Percentiles rank a stretch among this genome's conserved stretches.
Conservation (phyloP, 1,140 invertebrate genomes). For the Sesamia nonagrioides region DNA sequence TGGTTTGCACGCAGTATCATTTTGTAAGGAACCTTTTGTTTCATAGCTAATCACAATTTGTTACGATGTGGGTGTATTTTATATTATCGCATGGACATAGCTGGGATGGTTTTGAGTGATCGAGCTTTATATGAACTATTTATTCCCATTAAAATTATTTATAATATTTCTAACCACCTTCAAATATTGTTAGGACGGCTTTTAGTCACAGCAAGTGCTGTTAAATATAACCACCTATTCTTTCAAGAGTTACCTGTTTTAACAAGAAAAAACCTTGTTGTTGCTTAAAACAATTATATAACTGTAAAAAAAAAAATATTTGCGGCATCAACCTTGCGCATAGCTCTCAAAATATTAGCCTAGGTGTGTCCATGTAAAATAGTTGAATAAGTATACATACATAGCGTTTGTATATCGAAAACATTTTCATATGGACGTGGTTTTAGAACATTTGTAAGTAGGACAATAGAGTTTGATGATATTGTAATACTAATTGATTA, state of each 20-base stretch:
- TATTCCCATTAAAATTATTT: no score
- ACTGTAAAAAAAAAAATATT: no score
- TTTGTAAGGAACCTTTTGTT: conserved; percentile 50
- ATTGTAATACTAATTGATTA: conserved; percentile 65
- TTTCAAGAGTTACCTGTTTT: not conserved
- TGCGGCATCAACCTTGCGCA: no score
- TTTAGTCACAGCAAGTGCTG: no score
- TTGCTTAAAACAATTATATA: not conserved
- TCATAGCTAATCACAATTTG: conserved; percentile 74
- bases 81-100: conserved; percentile 58
- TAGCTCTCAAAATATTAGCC: not conserved
- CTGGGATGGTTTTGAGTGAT: not conserved
- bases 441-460: conserved; percentile 75
- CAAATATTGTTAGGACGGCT: no score
- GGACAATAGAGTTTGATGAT: conserved; percentile 69
- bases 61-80: conserved; percentile 79
- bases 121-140: not conserved
- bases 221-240: no score
- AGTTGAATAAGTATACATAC: conserved; percentile 75
- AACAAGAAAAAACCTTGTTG: no score
- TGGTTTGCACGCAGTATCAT: conserved; percentile 80
- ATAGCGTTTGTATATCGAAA: conserved; percentile 84
- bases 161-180: no score
- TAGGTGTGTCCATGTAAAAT: conserved; percentile 44
- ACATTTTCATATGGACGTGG: conserved; percentile 81